A percentile compares a stretch with the other conserved stretches of the same genome.
phyloP scores from a whole-genome alignment of 2,113 vertebrate genomes.

The Toxostoma redivivum region DNA sequence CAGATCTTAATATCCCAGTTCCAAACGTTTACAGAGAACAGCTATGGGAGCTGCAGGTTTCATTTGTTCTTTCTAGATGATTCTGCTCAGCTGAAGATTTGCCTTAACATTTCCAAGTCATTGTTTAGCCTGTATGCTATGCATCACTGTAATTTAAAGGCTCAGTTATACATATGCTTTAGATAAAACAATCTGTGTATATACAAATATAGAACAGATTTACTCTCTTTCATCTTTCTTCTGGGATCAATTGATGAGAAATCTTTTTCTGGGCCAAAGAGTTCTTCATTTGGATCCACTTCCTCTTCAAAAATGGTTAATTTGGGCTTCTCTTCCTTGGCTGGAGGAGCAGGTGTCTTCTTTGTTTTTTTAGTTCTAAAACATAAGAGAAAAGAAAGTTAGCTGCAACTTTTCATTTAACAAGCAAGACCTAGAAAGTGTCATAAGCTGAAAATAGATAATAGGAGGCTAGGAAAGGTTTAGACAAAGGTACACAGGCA shows the following conservation, averaged over 20 bases:
- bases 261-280: slow-evolving; percentile 64
- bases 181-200: not conserved
- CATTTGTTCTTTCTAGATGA: not conserved
- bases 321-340: slow-evolving; percentile 37
- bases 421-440: not conserved
- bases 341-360: not conserved
- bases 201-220: not conserved
- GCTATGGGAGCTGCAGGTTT: not conserved
- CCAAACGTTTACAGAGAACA: not conserved
- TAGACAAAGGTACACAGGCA: not conserved
- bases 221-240: slow-evolving; percentile 59
- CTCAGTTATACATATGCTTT: not conserved
- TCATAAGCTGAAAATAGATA: not conserved
- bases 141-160: not conserved
- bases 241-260: not conserved
- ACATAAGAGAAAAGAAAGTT: not conserved
- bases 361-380: slow-evolving; percentile 75
- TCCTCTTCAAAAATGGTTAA: slow-evolving; percentile 78
- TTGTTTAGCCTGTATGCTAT: not conserved
- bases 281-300: slow-evolving; percentile 57
- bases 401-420: not conserved
- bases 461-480: not conserved
- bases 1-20: not conserved
- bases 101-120: not conserved
- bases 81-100: not conserved